Conservation (phyloP, 2,888 invertebrate species). For the Oligia strigilis region DNA sequence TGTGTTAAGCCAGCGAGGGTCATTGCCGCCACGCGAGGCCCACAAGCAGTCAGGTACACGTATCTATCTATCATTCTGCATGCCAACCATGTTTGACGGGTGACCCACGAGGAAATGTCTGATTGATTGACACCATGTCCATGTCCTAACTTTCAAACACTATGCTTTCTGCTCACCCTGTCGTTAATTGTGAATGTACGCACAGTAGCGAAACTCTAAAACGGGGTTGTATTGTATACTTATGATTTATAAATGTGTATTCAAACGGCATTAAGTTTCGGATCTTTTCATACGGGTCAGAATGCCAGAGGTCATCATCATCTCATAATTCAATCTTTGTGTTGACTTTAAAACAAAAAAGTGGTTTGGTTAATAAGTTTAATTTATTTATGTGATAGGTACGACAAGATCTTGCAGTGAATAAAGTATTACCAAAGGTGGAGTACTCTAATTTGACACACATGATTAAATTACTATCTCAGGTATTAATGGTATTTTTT, state of each 20-base stretch:
- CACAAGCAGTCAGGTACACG: constrained; percentile 71
- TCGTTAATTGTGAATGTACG: neutral
- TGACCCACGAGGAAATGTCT: constrained; percentile 20
- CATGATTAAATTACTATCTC: too few species aligned
- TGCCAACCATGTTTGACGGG: constrained; percentile 42
- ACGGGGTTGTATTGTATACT: neutral
- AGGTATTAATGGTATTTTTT: neutral
- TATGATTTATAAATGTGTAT: neutral
- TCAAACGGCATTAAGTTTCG: neutral
- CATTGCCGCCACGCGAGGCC: constrained; percentile 75
- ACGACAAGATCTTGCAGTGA: neutral
- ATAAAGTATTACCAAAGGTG: neutral
- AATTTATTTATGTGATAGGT: constrained; percentile 9
- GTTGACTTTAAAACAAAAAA: constrained; percentile 14
- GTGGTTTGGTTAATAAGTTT: constrained; percentile 15
- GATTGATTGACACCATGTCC: constrained; percentile 24
- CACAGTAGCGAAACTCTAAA: neutral
- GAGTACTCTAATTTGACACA: neutral
- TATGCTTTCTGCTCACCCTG: constrained; percentile 1
- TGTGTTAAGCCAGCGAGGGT: constrained; percentile 72
- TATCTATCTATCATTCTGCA: constrained; percentile 53
- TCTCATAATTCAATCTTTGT: constrained; percentile 16
- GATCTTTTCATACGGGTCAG: neutral
- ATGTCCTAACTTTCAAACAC: neutral
- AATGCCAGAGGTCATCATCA: constrained; percentile 16